phyloP scores from a whole-genome alignment of 2,888 invertebrate species.

The Macrophya annulata region DNA sequence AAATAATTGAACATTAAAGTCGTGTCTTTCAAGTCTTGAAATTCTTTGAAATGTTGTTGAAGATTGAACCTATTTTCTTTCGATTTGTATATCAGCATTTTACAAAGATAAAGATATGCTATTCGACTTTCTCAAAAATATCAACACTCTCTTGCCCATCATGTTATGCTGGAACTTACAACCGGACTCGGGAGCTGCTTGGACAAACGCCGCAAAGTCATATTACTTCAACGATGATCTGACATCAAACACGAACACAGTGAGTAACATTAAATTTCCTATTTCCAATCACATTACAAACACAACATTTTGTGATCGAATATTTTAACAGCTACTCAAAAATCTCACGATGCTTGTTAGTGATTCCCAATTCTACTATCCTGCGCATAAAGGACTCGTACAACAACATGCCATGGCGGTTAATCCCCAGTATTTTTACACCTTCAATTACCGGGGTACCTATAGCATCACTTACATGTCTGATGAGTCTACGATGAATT shows the following conservation, averaged over 20 bases:
- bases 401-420: conserved; percentile 52
- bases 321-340: conserved; percentile 59
- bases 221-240: background rate
- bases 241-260: background rate
- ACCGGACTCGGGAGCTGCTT: background rate
- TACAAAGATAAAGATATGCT: background rate
- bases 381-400: conserved; percentile 56
- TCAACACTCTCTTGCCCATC: background rate
- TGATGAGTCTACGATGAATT: conserved; percentile 6
- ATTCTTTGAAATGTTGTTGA: too few relatives aligned
- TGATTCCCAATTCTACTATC: conserved; percentile 61
- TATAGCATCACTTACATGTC: conserved; percentile 54
- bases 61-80: too few relatives aligned
- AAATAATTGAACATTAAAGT: too few relatives aligned
- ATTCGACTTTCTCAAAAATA: background rate
- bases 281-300: background rate
- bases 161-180: background rate
- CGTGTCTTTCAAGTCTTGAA: too few relatives aligned
- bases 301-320: conserved; percentile 54
- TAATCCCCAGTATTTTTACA: conserved; percentile 60
- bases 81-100: background rate
- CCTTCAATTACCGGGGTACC: conserved; percentile 62
- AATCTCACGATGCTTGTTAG: conserved; percentile 59
- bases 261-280: background rate
- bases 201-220: background rate